A percentile compares a stretch with the other conserved stretches of the same genome.
These are phyloP conservation scores for Euclidia mi DNA, from an alignment of 2,888 invertebrate species.

Conservation along the genomic window DNA sequence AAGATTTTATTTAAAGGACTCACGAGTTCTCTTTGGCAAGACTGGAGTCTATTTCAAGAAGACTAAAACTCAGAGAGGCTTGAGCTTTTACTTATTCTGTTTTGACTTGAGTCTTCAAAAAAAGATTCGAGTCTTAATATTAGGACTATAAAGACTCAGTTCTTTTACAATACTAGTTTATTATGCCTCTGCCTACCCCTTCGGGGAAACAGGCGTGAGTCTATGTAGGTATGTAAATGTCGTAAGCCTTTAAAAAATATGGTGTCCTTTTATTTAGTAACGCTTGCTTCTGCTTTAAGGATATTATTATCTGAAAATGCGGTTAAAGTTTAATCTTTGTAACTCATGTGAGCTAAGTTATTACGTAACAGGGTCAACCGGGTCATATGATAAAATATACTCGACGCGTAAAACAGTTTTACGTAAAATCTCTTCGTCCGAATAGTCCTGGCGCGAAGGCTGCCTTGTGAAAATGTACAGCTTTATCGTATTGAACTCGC, in stretches of 20 bases:
- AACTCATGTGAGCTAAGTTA: conserved; percentile 7
- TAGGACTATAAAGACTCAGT: too few species aligned
- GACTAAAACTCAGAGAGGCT: too few species aligned
- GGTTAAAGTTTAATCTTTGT: conserved; percentile 10
- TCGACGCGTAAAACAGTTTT: conserved; percentile 4
- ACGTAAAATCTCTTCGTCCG: conserved; percentile 2
- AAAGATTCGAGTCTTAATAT: too few species aligned
- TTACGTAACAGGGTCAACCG: conserved; percentile 4
- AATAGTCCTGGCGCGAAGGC: neutral
- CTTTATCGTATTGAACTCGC: neutral
- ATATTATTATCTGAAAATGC: conserved; percentile 4
- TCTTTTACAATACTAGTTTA: too few species aligned
- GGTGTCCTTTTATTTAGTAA: neutral
- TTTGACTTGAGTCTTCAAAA: too few species aligned
- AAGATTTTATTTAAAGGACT: too few species aligned
- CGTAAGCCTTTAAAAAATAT: neutral
- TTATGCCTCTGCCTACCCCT: too few species aligned
- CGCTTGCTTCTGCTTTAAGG: conserved; percentile 3
- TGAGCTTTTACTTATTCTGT: too few species aligned
- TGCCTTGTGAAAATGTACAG: neutral
- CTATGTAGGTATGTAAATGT: too few species aligned
- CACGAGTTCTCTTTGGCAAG: too few species aligned
- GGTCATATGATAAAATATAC: conserved; percentile 2
- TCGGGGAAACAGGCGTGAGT: too few species aligned
- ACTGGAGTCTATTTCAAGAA: too few species aligned